Base-by-base conservation (phyloP, 2,797 vertebrate genomes). In the Peromyscus attwateri region DNA sequence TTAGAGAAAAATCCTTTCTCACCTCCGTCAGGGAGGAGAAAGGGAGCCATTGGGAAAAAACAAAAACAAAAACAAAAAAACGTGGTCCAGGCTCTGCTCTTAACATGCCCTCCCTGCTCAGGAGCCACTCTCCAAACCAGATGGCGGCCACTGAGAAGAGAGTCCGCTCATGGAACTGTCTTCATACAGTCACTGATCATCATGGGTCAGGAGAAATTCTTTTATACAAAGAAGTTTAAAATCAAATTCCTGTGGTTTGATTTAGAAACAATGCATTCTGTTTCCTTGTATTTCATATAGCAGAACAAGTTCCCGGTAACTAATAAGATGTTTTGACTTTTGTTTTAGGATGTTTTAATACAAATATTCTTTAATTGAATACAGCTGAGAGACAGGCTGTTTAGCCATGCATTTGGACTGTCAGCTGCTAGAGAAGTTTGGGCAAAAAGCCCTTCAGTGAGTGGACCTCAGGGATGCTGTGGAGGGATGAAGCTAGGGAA, bases 331-430 rank as follows among this genome's bases (percentile, higher is more conserved):
- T 64, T 81, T 73, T 88, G 62, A 62, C 76, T 37, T 93, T 80
- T 62, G 76, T 81, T 71, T 93, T 77, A 76, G 57, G 21, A 64
- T 89, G 73, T 77, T 89, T 77, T 77, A 81, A 68, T 81, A 73
- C 40, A 94, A 89, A 64, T 52, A 88, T 27, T 81, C 64, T 71
- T 70, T 88, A 57, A 80, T 19, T 93, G 64, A 49, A 17, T 70
- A 57, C 76, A 73, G 73, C 66, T 73, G 84, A 88, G 52, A 93
- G 40, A 23, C 76, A 88, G 40, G 40, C 49, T 73, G 76, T 88
- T 88, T 60, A 49, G 34, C 29, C 17, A 29, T 60, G 49, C 64
- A 71, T 52, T 68, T 40, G 43, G 57, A 14, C n/a, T 71, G 64
- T 70, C 17, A 73, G 46, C 49, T 93, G 73, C 12, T 68, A 27